These are phyloP conservation scores for Eptesicus fuscus DNA, from an alignment of 2,113 vertebrate species.

Conservation along the genomic window DNA sequence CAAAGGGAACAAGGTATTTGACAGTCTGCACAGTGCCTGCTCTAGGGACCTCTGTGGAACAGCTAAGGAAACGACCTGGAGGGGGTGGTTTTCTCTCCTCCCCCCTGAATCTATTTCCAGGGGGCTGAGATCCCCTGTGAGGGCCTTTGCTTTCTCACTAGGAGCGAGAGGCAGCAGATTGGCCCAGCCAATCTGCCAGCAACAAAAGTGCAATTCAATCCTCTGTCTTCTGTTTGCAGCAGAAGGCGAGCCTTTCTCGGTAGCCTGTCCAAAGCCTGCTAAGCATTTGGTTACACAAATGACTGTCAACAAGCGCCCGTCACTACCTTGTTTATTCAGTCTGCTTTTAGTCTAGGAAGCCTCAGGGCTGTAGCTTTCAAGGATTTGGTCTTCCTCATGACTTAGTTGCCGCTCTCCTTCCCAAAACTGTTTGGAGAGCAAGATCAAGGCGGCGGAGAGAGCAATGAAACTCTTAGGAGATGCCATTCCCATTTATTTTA, in stretches of 20 bases:
- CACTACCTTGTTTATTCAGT: neutral
- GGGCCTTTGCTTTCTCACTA: neutral
- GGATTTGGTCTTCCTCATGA: neutral
- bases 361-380: neutral
- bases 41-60: neutral
- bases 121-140: neutral
- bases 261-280: neutral
- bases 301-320: neutral
- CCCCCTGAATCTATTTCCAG: neutral
- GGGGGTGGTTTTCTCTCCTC: neutral
- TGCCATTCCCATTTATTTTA: neutral
- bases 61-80: neutral
- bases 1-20: neutral
- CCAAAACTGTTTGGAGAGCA: neutral
- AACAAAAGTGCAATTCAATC: neutral
- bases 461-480: neutral
- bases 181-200: neutral
- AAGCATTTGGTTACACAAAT: neutral
- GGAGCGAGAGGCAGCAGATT: neutral
- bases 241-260: neutral
- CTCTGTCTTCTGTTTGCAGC: neutral
- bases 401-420: neutral
- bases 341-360: neutral
- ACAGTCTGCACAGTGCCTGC: neutral
- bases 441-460: neutral